These are phyloP conservation scores for Carabus problematicus DNA, from an alignment of 2,888 invertebrate species.

Conservation along the genomic window DNA sequence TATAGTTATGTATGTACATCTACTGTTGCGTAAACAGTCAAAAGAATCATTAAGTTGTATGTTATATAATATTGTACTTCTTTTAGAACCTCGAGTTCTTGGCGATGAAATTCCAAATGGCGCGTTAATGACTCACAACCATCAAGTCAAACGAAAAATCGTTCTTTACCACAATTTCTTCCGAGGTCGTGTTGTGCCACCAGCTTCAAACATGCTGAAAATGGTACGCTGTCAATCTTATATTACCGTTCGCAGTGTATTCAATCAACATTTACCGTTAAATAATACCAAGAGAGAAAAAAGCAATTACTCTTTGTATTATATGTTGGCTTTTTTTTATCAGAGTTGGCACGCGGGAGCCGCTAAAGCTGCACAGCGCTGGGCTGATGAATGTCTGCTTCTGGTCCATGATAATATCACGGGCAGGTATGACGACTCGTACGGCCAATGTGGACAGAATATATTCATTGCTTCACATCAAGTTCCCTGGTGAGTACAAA, in stretches of 20 bases:
- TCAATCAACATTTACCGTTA: too few relatives aligned
- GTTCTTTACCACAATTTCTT: constrained; percentile 80
- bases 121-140: constrained; percentile 65
- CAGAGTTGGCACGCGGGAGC: constrained; percentile 76
- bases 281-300: too few relatives aligned
- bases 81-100: constrained; percentile 65
- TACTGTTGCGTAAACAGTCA: too few relatives aligned
- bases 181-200: constrained; percentile 74
- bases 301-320: too few relatives aligned
- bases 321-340: constrained; percentile 40
- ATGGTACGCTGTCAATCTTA: constrained; percentile 70
- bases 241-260: too few relatives aligned
- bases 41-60: too few relatives aligned
- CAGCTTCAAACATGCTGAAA: constrained; percentile 80
- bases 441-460: constrained; percentile 82
- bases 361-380: constrained; percentile 74
- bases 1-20: too few relatives aligned
- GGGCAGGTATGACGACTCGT: constrained; percentile 70
- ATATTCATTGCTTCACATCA: constrained; percentile 81
- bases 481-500: constrained; percentile 73
- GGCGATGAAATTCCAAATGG: constrained; percentile 65
- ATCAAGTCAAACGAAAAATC: constrained; percentile 73
- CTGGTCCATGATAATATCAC: constrained; percentile 73
- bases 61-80: constrained; percentile 33
- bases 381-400: constrained; percentile 75